These are phyloP conservation scores for Penaeus chinensis DNA, from an alignment of 1,140 invertebrate genomes.

Conservation along the genomic window DNA sequence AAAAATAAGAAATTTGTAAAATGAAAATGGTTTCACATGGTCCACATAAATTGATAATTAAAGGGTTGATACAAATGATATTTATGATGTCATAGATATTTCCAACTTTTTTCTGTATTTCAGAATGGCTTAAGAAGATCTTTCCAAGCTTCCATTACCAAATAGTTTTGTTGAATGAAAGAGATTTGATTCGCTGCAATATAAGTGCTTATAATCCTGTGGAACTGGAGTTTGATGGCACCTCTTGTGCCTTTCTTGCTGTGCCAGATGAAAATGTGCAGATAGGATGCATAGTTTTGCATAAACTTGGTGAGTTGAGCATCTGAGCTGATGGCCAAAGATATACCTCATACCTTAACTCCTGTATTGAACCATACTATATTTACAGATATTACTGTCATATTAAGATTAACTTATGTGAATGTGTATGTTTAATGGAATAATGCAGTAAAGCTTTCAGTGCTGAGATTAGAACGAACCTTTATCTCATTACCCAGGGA, in stretches of 20 bases:
- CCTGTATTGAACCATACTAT: too few relatives aligned
- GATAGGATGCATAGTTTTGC: constrained; percentile 30
- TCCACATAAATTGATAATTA: too few relatives aligned
- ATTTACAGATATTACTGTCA: too few relatives aligned
- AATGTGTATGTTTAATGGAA: too few relatives aligned
- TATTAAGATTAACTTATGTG: too few relatives aligned
- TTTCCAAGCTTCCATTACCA: constrained; percentile 30
- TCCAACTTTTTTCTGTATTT: not conserved
- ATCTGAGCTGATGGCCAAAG: not conserved
- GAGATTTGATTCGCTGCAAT: constrained; percentile 43
- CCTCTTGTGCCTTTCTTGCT: constrained; percentile 33
- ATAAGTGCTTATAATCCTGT: constrained; percentile 40
- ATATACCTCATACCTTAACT: not conserved
- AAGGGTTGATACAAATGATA: too few relatives aligned
- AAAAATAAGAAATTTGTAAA: too few relatives aligned
- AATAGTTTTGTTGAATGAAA: constrained; percentile 37
- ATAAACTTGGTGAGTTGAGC: constrained; percentile 14
- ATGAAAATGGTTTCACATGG: too few relatives aligned
- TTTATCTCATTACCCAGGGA: too few relatives aligned
- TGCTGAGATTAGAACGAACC: too few relatives aligned
- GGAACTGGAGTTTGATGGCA: not conserved
- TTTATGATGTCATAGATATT: too few relatives aligned
- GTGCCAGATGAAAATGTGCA: constrained; percentile 38
- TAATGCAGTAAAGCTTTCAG: too few relatives aligned
- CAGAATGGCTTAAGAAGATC: constrained; percentile 56